Percentiles rank a stretch among this genome's conserved stretches.
These are phyloP conservation scores for Drosophila takahashii DNA, from an alignment of 1,140 invertebrate species.

Conservation along the genomic window DNA sequence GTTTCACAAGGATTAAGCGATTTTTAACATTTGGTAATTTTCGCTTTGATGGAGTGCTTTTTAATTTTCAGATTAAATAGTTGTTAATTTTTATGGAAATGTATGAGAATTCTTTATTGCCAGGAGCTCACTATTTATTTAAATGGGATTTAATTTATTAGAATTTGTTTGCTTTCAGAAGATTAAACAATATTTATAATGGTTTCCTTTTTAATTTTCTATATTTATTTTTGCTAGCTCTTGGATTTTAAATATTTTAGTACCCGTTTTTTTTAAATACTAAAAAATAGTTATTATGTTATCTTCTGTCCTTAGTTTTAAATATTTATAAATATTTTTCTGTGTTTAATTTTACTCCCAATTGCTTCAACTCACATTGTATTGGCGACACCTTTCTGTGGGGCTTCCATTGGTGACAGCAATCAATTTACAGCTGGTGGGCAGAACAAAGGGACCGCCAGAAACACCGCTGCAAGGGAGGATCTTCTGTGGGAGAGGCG, in stretches of 20 bases:
- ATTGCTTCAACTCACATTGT: not conserved
- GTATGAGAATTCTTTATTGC: not conserved
- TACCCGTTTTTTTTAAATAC: too few species aligned
- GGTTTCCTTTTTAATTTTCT: too few species aligned
- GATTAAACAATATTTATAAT: too few species aligned
- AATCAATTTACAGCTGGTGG: conserved; percentile 3
- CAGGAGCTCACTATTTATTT: not conserved
- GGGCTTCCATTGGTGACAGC: not conserved
- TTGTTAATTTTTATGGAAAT: not conserved
- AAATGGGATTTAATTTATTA: not conserved
- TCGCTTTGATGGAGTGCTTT: conserved; percentile 14
- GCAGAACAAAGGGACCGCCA: conserved; percentile 1
- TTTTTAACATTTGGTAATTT: conserved; percentile 6
- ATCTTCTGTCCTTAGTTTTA: too few species aligned
- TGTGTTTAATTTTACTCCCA: not conserved
- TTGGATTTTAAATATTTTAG: too few species aligned
- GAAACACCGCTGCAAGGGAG: not conserved
- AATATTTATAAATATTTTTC: too few species aligned
- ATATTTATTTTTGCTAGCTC: too few species aligned
- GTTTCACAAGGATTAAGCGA: conserved; percentile 10
- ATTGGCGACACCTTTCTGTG: not conserved
- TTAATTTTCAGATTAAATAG: conserved; percentile 15
- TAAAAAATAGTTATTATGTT: too few species aligned
- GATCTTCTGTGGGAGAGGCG: not conserved
- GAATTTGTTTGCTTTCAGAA: too few species aligned